Conservation (phyloP, 2,113 vertebrate genomes). For the Albula glossodonta region DNA sequence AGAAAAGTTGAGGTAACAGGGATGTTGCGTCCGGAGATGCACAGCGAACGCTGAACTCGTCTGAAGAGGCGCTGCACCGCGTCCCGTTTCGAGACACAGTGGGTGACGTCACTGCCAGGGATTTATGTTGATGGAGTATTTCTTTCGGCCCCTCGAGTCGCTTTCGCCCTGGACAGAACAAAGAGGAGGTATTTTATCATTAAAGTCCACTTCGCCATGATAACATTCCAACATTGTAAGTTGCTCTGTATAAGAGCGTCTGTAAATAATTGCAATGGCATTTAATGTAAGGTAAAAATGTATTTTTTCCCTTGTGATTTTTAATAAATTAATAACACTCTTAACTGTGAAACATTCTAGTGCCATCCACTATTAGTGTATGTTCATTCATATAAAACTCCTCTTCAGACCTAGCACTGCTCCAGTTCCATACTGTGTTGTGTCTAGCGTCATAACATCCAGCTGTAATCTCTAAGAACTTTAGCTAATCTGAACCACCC, state of each 20-base stretch:
- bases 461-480: background rate
- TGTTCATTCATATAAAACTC: too few species aligned
- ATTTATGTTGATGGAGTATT: conserved; percentile 50
- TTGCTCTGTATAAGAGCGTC: too few species aligned
- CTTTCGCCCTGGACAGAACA: background rate
- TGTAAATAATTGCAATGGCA: too few species aligned
- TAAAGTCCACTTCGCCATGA: background rate
- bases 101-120: conserved; percentile 63
- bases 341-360: too few species aligned
- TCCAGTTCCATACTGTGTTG: too few species aligned
- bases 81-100: conserved; percentile 54
- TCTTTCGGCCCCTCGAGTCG: background rate
- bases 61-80: conserved; percentile 28
- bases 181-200: background rate
- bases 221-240: background rate
- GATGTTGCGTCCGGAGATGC: conserved; percentile 58
- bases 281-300: too few species aligned
- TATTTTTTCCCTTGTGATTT: too few species aligned
- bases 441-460: background rate
- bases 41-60: conserved; percentile 53
- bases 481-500: background rate
- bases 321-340: too few species aligned
- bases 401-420: too few species aligned
- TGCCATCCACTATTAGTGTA: too few species aligned
- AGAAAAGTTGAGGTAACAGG: conserved; percentile 48